Percentiles rank a stretch among this genome's conserved stretches.
These are phyloP conservation scores for Platanista minor DNA, from an alignment of 2,113 vertebrate species.

Conservation along the genomic window DNA sequence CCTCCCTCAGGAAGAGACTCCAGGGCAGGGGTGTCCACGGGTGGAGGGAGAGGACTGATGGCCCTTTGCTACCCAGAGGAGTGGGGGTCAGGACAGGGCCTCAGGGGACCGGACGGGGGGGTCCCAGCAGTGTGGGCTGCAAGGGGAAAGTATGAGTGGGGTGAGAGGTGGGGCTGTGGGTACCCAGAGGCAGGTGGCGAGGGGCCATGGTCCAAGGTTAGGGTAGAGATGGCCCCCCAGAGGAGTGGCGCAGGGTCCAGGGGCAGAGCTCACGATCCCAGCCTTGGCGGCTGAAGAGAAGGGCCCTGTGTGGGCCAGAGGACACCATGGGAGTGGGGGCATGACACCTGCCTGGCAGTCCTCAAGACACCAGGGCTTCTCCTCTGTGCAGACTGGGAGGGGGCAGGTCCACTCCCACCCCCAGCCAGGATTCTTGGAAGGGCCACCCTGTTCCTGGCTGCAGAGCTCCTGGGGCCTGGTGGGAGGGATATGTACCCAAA, in stretches of 20 bases:
- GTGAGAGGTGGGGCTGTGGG: fast-evolving
- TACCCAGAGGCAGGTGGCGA: neutral
- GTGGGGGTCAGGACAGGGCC: neutral
- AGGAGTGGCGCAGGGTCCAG: neutral
- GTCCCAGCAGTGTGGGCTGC: fast-evolving
- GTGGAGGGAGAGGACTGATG: no score
- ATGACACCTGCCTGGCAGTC: fast-evolving
- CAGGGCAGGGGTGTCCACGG: neutral
- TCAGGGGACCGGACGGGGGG: no score
- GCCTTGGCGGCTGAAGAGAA: neutral
- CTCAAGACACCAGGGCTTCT: neutral
- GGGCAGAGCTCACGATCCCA: neutral
- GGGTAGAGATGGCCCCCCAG: neutral
- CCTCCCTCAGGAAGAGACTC: neutral
- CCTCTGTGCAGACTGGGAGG: fast-evolving
- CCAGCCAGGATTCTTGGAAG: conserved; percentile 10
- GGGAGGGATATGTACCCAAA: neutral
- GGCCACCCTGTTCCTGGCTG: neutral
- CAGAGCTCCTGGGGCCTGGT: neutral
- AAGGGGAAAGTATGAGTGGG: no score
- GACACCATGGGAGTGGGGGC: neutral
- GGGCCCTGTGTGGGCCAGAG: neutral
- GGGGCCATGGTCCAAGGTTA: neutral
- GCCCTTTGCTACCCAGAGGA: neutral
- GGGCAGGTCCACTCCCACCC: neutral